Percentiles rank a stretch among this genome's conserved stretches.
Conservation (phyloP, 2,797 vertebrate species). For the Oreochromis grahami region DNA sequence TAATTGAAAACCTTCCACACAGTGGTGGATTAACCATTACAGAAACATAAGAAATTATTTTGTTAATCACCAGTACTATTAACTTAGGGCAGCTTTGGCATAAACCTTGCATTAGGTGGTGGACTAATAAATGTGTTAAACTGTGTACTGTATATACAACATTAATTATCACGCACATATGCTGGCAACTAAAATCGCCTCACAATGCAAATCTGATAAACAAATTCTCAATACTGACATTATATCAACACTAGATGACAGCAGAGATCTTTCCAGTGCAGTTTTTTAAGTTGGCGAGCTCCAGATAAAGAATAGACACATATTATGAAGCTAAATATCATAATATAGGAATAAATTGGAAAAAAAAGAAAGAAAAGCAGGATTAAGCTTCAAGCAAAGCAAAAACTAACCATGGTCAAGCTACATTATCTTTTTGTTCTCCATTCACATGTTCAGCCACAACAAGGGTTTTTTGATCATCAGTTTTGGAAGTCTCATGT, state of each 20-base stretch:
- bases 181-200: background rate
- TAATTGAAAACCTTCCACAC: background rate
- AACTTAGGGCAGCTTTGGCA: background rate
- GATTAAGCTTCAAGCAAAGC: background rate
- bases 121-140: background rate
- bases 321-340: background rate
- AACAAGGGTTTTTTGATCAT: background rate
- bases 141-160: background rate
- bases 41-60: background rate
- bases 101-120: background rate
- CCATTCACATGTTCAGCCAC: background rate
- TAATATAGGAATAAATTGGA: background rate
- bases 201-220: background rate
- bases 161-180: background rate
- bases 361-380: background rate
- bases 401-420: background rate
- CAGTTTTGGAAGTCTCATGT: background rate
- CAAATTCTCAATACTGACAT: background rate
- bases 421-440: background rate
- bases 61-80: background rate
- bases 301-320: background rate
- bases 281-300: background rate
- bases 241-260: constrained; percentile 47
- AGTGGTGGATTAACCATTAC: background rate
- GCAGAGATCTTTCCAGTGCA: constrained; percentile 3